phyloP scores from a whole-genome alignment of 2,888 invertebrate genomes.

The Protodeltote pygarga region DNA sequence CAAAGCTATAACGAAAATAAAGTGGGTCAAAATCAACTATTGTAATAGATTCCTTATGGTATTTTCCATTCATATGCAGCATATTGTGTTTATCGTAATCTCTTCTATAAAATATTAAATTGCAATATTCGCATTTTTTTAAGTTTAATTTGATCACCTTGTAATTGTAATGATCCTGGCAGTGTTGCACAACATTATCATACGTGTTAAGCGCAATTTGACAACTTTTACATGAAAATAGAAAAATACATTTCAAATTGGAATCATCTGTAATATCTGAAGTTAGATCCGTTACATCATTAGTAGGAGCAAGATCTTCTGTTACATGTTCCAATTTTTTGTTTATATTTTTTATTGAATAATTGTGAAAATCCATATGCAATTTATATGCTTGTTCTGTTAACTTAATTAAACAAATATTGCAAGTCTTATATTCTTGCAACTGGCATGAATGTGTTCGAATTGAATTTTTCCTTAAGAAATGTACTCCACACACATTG shows the following conservation, averaged over 20 bases:
- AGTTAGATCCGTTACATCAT: neutral
- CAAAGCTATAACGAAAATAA: slow-evolving; percentile 62
- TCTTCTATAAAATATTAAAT: slow-evolving; percentile 52
- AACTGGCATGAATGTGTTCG: slow-evolving; percentile 60
- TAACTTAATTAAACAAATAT: slow-evolving; percentile 64
- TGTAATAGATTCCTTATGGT: slow-evolving; percentile 30
- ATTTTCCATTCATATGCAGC: slow-evolving; percentile 43
- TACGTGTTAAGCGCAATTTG: slow-evolving; percentile 60
- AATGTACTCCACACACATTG: slow-evolving; percentile 62
- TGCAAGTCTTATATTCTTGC: slow-evolving; percentile 58
- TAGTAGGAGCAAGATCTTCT: neutral
- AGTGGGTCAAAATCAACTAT: slow-evolving; percentile 63
- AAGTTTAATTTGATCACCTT: slow-evolving; percentile 27
- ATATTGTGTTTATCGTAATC: slow-evolving; percentile 52
- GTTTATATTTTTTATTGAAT: slow-evolving; percentile 42
- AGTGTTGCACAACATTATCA: slow-evolving; percentile 71
- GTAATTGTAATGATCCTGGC: slow-evolving; percentile 64
- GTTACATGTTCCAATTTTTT: neutral
- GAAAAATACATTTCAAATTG: neutral
- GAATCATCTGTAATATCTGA: slow-evolving; percentile 2
- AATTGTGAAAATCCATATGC: slow-evolving; percentile 71
- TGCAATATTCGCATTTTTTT: slow-evolving; percentile 55
- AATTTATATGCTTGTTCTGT: slow-evolving; percentile 63
- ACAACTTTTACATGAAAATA: slow-evolving; percentile 66
- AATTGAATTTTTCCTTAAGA: slow-evolving; percentile 56